Evolutionary conservation across 2,888 invertebrate species (phyloP), one percentile per base, ranked within the genome.

Genomic region (Scaptomyza reducta): DNA sequence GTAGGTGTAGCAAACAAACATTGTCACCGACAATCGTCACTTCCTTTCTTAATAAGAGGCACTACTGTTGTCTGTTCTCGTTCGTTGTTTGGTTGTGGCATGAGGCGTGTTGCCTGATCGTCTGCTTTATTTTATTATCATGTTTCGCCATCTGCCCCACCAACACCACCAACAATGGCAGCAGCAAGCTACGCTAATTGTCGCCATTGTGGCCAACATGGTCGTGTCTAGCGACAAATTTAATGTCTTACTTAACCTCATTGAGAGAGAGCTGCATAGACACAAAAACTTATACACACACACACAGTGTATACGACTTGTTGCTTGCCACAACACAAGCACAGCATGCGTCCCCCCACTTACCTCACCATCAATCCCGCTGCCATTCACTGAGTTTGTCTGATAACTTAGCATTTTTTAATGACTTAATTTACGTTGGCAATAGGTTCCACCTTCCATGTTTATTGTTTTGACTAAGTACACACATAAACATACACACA

Each of bases 341-440:
- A 61, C 49, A 51, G 61, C 69, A 63, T 27, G 27, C 27, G 31
- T 31, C 31, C 10, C 2, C 31, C 31, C 10, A n/a, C n/a, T 10
- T 6, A 6, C 31, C 10, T 6, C 9, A 2, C 31, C 10, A 31
- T 31, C 31, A 50, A 59, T 45, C 14, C 40, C 56, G 38, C 66
- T 31, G 46, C 57, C 55, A 35, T 33, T 50, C 62, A 38, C 29
- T 27, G 54, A 27, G 47, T 64, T 63, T 22, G 64, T 61, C 54
- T 57, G 69, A 70, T 71, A 80, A 77, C 88, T 89, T 88, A 86
- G 88, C 81, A 89, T 87, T 89, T 90, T 89, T 89, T 89, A 90
- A 90, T 90, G 89, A 89, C 90, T 90, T 90, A 89, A 90, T 90
- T 90, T 89, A 90, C 89, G 88, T 89, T 85, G 77, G 85, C 89